These are phyloP conservation scores for Balearica regulorum DNA, from an alignment of 2,797 vertebrate genomes.

Conservation along the genomic window DNA sequence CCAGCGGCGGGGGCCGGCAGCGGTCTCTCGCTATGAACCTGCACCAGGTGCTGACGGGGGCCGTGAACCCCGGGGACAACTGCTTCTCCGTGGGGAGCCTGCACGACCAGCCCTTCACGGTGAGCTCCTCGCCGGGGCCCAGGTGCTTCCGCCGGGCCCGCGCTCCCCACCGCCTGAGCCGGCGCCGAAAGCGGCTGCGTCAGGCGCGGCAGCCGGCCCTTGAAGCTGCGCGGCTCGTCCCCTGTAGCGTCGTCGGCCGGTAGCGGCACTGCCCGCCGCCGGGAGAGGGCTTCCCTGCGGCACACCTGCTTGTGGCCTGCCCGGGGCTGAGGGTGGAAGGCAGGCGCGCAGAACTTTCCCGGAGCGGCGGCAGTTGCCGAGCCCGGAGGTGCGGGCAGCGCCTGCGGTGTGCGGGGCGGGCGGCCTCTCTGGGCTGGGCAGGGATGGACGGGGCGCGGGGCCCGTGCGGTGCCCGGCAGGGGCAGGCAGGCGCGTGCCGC, in stretches of 20 bases:
- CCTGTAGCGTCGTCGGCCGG: too few species aligned
- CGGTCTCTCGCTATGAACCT: constrained; percentile 85
- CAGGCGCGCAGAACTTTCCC: neutral
- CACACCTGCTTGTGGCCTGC: neutral
- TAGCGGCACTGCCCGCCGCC: neutral
- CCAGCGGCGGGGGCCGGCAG: neutral
- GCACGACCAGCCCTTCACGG: constrained; percentile 89
- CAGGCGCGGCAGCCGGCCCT: neutral
- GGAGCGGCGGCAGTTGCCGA: too few species aligned
- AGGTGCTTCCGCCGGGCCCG: neutral
- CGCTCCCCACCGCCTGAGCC: neutral
- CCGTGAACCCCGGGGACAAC: constrained; percentile 95
- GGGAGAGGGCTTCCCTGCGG: neutral
- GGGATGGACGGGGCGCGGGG: neutral
- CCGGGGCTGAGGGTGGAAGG: too few species aligned
- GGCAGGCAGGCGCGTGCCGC: neutral
- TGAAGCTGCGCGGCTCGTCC: neutral
- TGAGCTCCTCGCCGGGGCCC: constrained; percentile 68
- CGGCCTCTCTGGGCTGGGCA: neutral
- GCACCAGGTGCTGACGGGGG: constrained; percentile 96
- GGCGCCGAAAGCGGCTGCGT: neutral
- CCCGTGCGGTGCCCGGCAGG: neutral
- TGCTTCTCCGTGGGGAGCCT: constrained; percentile 93
- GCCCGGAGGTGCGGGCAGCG: neutral
- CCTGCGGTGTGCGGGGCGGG: neutral